Evolutionary conservation across 1,140 invertebrate species (phyloP).

Genomic region (Drosophila mauritiana): DNA sequence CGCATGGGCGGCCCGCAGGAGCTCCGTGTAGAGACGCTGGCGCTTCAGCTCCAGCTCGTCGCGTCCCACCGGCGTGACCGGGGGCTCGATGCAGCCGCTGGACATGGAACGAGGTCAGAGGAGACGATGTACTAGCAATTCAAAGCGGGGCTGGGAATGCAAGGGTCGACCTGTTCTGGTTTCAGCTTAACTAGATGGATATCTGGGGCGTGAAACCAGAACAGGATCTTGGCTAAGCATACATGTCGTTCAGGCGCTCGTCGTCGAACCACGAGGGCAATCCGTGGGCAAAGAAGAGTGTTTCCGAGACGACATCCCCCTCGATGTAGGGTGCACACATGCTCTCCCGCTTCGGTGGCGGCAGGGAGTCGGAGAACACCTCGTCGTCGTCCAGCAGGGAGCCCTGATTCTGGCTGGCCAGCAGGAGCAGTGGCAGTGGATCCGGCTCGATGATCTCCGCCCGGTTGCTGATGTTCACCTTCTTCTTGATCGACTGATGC

Average conservation of each 20-base stretch:
- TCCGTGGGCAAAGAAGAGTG: slow-evolving; percentile 73
- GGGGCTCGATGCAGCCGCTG: slow-evolving; percentile 86
- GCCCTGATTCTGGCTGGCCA: slow-evolving; percentile 58
- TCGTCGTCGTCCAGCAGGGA: slow-evolving; percentile 84
- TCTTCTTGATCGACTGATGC: slow-evolving; percentile 81
- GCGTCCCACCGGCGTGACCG: slow-evolving; percentile 90
- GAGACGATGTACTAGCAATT: slow-evolving; percentile 7
- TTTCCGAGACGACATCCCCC: slow-evolving; percentile 61
- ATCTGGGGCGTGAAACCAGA: slow-evolving; percentile 7
- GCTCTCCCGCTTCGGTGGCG: slow-evolving; percentile 80
- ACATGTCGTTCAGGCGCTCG: slow-evolving; percentile 80
- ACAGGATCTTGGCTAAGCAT: slow-evolving; percentile 39
- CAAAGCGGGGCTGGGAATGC: background rate
- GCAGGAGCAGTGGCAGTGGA: slow-evolving; percentile 40
- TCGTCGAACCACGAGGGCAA: slow-evolving; percentile 84
- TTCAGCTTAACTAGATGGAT: background rate
- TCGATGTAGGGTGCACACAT: slow-evolving; percentile 84
- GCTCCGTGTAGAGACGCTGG: slow-evolving; percentile 91
- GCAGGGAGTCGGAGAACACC: slow-evolving; percentile 84
- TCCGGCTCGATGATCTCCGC: slow-evolving; percentile 83
- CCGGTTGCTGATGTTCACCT: slow-evolving; percentile 77
- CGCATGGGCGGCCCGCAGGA: slow-evolving; percentile 89
- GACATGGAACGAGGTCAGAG: slow-evolving; percentile 29
- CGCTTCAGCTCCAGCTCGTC: slow-evolving; percentile 90
- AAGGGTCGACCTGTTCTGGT: slow-evolving; percentile 20